Conservation (phyloP, 23 tunicate genomes). For the Oikopleura vanhoeffeni region DNA sequence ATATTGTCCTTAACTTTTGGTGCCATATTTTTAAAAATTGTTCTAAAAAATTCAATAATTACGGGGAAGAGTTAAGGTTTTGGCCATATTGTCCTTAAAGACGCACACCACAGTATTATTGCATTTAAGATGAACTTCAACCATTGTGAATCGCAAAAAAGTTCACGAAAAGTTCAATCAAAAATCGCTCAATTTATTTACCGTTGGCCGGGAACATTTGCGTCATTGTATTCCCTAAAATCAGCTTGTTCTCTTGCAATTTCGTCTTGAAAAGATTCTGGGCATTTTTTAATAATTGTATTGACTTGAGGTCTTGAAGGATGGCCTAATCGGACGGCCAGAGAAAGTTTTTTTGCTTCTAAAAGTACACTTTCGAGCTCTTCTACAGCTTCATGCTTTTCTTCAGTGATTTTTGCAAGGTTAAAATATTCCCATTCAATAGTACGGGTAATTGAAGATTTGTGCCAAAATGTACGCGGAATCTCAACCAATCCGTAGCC, state of each 20-base stretch:
- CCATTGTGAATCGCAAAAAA: too few relatives aligned
- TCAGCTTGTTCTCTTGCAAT: constrained; percentile 52
- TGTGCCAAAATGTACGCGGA: constrained; percentile 64
- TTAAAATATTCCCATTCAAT: constrained; percentile 41
- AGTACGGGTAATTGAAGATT: constrained; percentile 22
- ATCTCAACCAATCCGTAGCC: constrained; percentile 99
- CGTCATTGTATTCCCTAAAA: constrained; percentile 34
- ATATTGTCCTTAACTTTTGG: too few relatives aligned
- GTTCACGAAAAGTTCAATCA: too few relatives aligned
- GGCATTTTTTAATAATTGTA: constrained; percentile 61
- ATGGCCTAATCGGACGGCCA: constrained; percentile 43
- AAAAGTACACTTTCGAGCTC: constrained; percentile 29
- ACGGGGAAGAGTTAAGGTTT: too few relatives aligned
- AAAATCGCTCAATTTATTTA: too few relatives aligned
- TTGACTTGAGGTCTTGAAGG: constrained; percentile 40
- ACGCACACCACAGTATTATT: too few relatives aligned
- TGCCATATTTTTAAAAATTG: too few relatives aligned
- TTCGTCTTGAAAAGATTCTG: constrained; percentile 37
- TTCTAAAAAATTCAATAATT: too few relatives aligned
- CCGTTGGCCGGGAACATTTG: constrained; percentile 16
- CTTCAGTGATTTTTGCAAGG: constrained; percentile 80
- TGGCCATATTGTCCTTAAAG: too few relatives aligned
- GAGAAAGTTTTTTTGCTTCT: constrained; percentile 36
- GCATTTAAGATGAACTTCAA: too few relatives aligned
- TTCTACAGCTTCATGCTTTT: constrained; percentile 85